Conservation (phyloP, 2,113 vertebrate genomes). For the Coturnix japonica region DNA sequence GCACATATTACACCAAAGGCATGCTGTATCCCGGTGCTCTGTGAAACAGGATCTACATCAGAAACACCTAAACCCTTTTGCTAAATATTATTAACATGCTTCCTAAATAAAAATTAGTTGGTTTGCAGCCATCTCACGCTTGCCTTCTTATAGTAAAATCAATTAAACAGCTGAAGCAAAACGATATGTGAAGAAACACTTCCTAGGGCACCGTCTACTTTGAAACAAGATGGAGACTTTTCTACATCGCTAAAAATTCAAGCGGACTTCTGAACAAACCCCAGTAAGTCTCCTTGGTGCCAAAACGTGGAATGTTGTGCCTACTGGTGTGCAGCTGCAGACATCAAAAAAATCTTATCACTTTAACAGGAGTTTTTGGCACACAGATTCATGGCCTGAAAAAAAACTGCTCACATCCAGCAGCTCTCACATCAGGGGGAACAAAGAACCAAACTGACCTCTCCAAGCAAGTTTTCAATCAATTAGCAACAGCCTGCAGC, state of each 20-base stretch:
- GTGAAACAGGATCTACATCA: neutral
- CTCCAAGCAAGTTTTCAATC: neutral
- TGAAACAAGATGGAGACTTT: conserved; percentile 7
- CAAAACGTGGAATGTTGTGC: neutral
- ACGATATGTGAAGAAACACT: neutral
- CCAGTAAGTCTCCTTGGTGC: neutral
- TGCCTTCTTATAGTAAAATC: neutral
- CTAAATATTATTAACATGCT: neutral
- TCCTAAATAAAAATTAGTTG: neutral
- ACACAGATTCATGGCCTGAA: neutral
- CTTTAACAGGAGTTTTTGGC: neutral
- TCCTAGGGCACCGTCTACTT: neutral
- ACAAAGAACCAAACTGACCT: neutral
- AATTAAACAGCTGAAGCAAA: neutral
- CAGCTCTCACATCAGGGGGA: neutral
- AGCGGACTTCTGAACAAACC: neutral
- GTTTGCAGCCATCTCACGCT: neutral
- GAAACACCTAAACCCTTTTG: neutral
- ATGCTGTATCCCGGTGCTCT: neutral
- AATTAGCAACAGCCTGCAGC: neutral
- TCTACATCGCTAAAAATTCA: neutral
- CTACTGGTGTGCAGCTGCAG: neutral
- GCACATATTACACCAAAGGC: neutral
- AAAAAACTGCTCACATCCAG: neutral
- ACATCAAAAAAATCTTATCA: neutral